Evolutionary conservation across 2,888 invertebrate genomes (phyloP), one percentile per base, ranked within the genome.

Genomic region (Lithodes maja): DNA sequence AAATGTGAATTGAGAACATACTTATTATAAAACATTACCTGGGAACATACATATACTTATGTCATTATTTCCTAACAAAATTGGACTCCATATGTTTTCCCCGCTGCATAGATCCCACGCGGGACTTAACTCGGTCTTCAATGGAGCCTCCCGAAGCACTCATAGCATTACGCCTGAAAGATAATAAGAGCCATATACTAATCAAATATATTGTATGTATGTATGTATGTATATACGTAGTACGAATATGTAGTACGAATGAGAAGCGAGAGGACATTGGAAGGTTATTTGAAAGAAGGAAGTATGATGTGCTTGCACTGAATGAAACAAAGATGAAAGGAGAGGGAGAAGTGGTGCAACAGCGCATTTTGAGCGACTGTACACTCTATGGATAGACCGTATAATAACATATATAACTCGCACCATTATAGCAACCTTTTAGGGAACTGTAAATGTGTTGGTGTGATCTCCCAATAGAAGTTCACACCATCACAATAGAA

Each of bases 21-120:
- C 71, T 71, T 71, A 71, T 71, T 71, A 71, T n/a, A n/a, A 1
- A 71, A 17, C 12, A 71, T 12, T n/a, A 71, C 17, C 5, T 71
- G 12, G 17, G 1, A 71, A 71, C 17, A 33, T 33, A 33, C 33
- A 33, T 33, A 33, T 33, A 33, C 33, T 33, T 33, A 71, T 71
- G 71, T 12, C 49, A 79, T 12, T 86, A 91, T 75, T 91, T 91
- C 68, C 86, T 80, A n/a, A 84, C 77, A 85, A 91, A 91, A 55
- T 91, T 91, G 0, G 80, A 69, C 7, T 86, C 83, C 91, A 91
- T 91, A 79, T 88, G 90, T 12, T 75, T 69, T 15, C 90, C 88
- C 49, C 85, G 74, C 54, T 91, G 91, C 12, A 83, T 53, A 9
- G 91, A 88, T 17, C 91, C 80, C 0, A 89, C 86, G 2, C 90